Percentiles rank a stretch among this genome's conserved stretches.
Evolutionary conservation across 1,140 invertebrate genomes (phyloP).

Genomic region (Dendrolimus punctatus): DNA sequence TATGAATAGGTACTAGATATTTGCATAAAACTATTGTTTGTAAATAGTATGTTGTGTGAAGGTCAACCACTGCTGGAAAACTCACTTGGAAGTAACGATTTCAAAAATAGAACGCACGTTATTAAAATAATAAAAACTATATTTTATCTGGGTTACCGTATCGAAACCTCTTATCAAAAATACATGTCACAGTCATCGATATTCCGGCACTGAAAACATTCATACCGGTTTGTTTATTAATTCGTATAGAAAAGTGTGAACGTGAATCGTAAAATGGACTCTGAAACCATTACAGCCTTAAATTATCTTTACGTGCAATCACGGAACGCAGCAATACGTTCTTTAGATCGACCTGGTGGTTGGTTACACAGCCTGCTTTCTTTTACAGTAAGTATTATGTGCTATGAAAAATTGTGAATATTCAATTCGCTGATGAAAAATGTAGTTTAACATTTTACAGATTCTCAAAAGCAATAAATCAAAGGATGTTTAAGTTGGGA

Average conservation of each 20-base stretch:
- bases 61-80: conserved; percentile 4
- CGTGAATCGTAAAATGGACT: conserved; percentile 22
- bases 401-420: conserved; percentile 1
- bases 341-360: conserved; percentile 40
- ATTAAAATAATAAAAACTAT: conserved; percentile 19
- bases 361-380: conserved; percentile 31
- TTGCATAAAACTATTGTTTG: too few relatives aligned
- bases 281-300: conserved; percentile 26
- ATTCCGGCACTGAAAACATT: too few relatives aligned
- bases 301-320: conserved; percentile 38
- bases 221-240: too few relatives aligned
- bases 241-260: too few relatives aligned
- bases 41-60: too few relatives aligned
- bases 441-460: conserved; percentile 10
- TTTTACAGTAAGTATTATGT: conserved; percentile 28
- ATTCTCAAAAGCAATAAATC: conserved; percentile 5
- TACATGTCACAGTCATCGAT: too few relatives aligned
- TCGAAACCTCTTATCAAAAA: too few relatives aligned
- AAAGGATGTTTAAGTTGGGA: conserved; percentile 18
- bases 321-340: conserved; percentile 44
- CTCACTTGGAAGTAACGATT: conserved; percentile 15
- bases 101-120: conserved; percentile 22
- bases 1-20: too few relatives aligned
- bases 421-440: not conserved
- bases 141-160: too few relatives aligned